Conservation (phyloP, 1,140 invertebrate genomes). For the Drosophila rhopaloa region DNA sequence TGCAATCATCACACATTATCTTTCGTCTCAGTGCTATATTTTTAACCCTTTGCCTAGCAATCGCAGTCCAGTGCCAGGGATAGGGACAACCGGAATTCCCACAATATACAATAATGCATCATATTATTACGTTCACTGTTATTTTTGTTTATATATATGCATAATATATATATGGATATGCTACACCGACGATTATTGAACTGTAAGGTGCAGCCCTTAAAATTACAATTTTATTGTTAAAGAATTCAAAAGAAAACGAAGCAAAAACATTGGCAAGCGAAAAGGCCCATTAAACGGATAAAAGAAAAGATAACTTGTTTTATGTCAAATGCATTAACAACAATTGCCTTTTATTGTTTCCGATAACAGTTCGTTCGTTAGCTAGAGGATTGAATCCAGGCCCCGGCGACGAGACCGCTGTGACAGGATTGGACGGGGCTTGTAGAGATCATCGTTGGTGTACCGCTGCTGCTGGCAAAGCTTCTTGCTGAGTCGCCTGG, state of each 20-base stretch:
- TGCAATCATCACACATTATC: slow-evolving; percentile 18
- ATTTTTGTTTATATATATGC: slow-evolving; percentile 72
- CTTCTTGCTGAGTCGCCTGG: slow-evolving; percentile 60
- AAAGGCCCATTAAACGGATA: slow-evolving; percentile 51
- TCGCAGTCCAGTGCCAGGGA: slow-evolving; percentile 11
- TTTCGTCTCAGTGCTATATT: slow-evolving; percentile 12
- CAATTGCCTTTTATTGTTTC: slow-evolving; percentile 59
- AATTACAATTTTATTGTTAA: slow-evolving; percentile 75
- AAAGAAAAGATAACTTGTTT: slow-evolving; percentile 38
- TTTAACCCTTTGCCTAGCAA: background rate
- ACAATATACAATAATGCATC: slow-evolving; percentile 37
- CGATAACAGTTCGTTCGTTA: slow-evolving; percentile 26
- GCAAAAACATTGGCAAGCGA: slow-evolving; percentile 19
- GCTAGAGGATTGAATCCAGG: slow-evolving; percentile 71
- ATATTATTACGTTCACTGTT: slow-evolving; percentile 72
- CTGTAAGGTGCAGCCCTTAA: slow-evolving; percentile 62
- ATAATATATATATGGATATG: slow-evolving; percentile 48
- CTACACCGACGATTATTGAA: slow-evolving; percentile 59
- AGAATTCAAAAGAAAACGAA: slow-evolving; percentile 43
- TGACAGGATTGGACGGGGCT: slow-evolving; percentile 87
- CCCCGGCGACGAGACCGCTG: slow-evolving; percentile 76
- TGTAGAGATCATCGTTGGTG: slow-evolving; percentile 89
- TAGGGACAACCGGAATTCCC: slow-evolving; percentile 8
- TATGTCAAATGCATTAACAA: slow-evolving; percentile 70
- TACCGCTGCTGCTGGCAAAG: slow-evolving; percentile 86